These are phyloP conservation scores for Ceratosolen solmsi DNA, from an alignment of 1,140 invertebrate genomes.

Conservation along the genomic window DNA sequence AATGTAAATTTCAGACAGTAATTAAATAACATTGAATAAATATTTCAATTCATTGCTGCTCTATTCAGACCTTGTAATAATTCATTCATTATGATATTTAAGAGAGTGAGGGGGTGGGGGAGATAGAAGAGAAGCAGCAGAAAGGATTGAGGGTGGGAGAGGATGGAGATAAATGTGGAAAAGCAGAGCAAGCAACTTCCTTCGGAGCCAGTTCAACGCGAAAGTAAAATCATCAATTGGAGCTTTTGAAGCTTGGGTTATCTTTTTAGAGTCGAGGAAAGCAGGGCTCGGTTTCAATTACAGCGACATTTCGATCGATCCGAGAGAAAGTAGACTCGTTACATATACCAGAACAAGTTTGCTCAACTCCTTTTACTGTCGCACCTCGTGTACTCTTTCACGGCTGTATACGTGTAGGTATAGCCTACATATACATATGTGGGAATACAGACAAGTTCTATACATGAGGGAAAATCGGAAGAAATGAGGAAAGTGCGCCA, in stretches of 20 bases:
- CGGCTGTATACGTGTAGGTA: too few species aligned
- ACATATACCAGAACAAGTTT: too few species aligned
- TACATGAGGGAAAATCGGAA: constrained; percentile 52
- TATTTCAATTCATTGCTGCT: too few species aligned
- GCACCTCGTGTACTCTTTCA: background rate
- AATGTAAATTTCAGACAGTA: too few species aligned
- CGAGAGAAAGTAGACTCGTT: too few species aligned
- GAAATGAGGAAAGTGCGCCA: constrained; percentile 60
- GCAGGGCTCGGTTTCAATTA: constrained; percentile 59
- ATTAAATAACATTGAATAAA: too few species aligned
- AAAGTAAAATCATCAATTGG: constrained; percentile 53
- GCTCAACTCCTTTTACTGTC: too few species aligned
- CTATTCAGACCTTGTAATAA: too few species aligned
- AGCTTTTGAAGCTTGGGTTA: constrained; percentile 28
- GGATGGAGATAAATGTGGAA: background rate
- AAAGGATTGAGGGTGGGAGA: too few species aligned
- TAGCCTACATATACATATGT: too few species aligned
- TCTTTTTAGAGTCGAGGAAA: constrained; percentile 6
- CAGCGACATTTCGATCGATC: constrained; percentile 57
- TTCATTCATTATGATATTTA: too few species aligned
- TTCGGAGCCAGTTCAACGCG: constrained; percentile 55
- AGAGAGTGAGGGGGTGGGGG: background rate
- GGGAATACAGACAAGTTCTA: background rate
- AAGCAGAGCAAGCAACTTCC: constrained; percentile 50
- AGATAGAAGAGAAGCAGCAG: background rate